Base-by-base conservation (phyloP, 2,113 vertebrate species). In the Neotragus pygmaeus region DNA sequence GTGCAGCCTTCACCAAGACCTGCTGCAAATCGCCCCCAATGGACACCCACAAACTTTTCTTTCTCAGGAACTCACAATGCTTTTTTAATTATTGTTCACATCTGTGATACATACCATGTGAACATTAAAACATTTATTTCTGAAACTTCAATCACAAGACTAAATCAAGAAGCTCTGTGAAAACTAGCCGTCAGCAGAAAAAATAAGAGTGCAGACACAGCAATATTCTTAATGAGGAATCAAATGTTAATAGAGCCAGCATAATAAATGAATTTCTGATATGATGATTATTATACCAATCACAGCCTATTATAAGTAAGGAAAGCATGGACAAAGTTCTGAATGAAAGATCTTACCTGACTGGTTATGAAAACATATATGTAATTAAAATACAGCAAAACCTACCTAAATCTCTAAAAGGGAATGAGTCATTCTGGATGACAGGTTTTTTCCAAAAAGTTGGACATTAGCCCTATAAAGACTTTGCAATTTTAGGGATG, bases 131-230 rank as follows among this genome's bases (percentile, higher is more conserved):
- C 96, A 98, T 73, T 98, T 97, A 96, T 97, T 98, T 97, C 98
- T 98, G 83, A 97, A 98, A 98, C 98, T 0, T 53, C 92, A 97
- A 97, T 97, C 97, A 84, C 96, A 98, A 98, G 97, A 94, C 90
- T 97, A 98, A 98, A 98, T 98, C 98, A 98, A 98, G 97, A 97
- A 97, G 98, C 84, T 70, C 92, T 96, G 90, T 86, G 94, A 98
- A 98, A 98, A 97, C 81, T 73, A 97, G 90, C 97, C 91, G 97
- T 98, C 98, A 98, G 98, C 98, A 99, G 94, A 98, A 98, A 96
- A 94, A 98, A 98, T 95, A 89, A 98, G 98, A 99, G 98, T 98
- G 98, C 98, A 98, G 98, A 98, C 95, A 96, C 96, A 97, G 98
- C 98, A 98, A 98, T 98, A 98, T 98, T 98, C 91, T 98, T 98